Base-by-base conservation (phyloP, 2,797 vertebrate genomes). In the Chiroxiphia lanceolata region DNA sequence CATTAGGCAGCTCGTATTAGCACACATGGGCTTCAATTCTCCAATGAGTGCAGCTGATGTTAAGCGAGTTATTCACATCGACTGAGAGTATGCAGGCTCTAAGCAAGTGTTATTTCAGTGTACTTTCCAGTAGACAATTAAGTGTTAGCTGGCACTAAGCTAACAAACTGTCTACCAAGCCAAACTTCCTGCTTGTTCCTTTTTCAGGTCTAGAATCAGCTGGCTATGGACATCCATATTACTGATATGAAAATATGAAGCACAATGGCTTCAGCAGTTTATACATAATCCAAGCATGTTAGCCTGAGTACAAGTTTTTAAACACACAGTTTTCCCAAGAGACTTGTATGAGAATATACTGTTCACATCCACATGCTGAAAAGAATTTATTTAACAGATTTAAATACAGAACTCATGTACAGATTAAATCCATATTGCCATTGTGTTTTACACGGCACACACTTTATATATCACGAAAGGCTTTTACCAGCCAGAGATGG, bases 61-160 rank as follows among this genome's bases (percentile, higher is more conserved):
- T 95, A 95, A 89, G 38, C 9, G 6, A 91, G 61, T 95, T 94
- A 95, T 88, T 86, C 69, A 75, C 50, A 83, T 72, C 12, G 75
- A 65, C 16, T 36, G 10, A 91, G 48, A 81, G 48, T 12, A 14
- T 63, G 70, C 83, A 75, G 81, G 65, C 68, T 75, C 67, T 78
- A 76, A 87, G 40, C 16, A 38, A 83, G 60, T 7, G 11, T 85
- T 92, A 93, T n/a, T 92, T 77, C 68, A 57, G 38, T 40, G 34
- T 34, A 59, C 6, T 86, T 83, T 78, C 69, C 89, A 95, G 69
- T 22, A 94, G 53, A 86, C 20, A 65, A 40, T 65, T 64, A 74
- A 85, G 38, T 27, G 33, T 78, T 83, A 93, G 72, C 76, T 83
- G 67, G 38, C 80, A 90, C 23, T 78, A 67, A 82, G 60, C 29